A percentile compares a stretch with the other conserved stretches of the same genome.
Conservation (phyloP, 37 sponge, comb jelly and placozoan species). For the Axinella damicornis region DNA sequence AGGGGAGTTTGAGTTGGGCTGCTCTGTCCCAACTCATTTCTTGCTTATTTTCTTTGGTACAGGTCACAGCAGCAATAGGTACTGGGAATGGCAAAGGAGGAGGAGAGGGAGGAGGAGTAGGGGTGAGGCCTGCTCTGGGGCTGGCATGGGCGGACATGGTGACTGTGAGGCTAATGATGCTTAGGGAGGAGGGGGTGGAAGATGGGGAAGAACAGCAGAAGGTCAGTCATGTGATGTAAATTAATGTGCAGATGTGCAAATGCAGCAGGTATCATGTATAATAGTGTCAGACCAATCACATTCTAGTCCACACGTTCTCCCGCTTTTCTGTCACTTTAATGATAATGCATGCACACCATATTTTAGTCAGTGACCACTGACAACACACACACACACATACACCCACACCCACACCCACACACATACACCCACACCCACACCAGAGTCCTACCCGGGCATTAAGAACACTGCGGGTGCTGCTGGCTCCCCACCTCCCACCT, state of each 20-base stretch:
- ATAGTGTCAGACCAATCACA: no score
- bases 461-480: conserved; percentile 56
- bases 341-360: neutral
- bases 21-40: no score
- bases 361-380: no score
- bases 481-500: conserved; percentile 86
- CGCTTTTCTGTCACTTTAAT: neutral
- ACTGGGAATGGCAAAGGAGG: neutral
- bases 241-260: no score
- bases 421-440: no score
- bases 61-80: conserved; percentile 50
- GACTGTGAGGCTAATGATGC: conserved; percentile 63
- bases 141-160: conserved; percentile 82
- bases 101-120: neutral
- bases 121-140: conserved; percentile 79
- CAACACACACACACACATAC: no score
- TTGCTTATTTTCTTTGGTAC: no score
- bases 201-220: conserved; percentile 1
- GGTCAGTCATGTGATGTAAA: no score
- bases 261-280: no score
- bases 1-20: no score
- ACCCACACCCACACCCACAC: no score
- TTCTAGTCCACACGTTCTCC: no score
- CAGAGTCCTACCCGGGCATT: neutral
- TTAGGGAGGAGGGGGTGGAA: conserved; percentile 55